Base-by-base conservation (phyloP, 2,797 vertebrate genomes). In the Steatocranus sp. region DNA sequence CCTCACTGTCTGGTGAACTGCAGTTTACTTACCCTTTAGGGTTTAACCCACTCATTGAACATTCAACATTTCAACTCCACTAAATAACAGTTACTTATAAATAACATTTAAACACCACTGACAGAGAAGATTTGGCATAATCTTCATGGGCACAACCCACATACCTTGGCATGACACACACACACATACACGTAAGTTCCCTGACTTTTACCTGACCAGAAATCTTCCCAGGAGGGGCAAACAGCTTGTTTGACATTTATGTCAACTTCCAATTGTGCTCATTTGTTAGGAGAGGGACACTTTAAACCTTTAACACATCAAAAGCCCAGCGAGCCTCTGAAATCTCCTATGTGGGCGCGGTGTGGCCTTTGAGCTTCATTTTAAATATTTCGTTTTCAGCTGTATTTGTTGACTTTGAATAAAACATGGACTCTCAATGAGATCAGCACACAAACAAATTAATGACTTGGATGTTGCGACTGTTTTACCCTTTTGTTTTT, bases 351-450 rank as follows among this genome's bases (percentile, higher is more conserved):
- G 49, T 15, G 46, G 70, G 11, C 8, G 1, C 46, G 0, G 6
- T 61, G 18, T 34, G 27, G 73, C 49, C 5, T 75, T 51, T 23
- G n/a, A 75, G 32, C 2, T 23, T 15, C 9, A 75, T 51, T 34
- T 3, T 3, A 12, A 34, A 17, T 11, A 14, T 36, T 38, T 36
- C 0, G 3, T 38, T 38, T 23, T 34, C 32, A 9, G 5, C 12
- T 50, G 27, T 49, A 48, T 74, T 7, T 50, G 27, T n/a, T n/a
- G 27, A 34, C 18, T 50, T 50, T 32, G 11, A n/a, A 34, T n/a
- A n/a, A 48, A 74, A 48, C 25, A 49, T 15, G 46, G 11, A 50
- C 34, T 66, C n/a, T 66, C 61, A 38, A 20, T 66, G 8, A 38
- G 12, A 66, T 41, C 34, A 23, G 61, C 61, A 9, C 61, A 41